Percentiles rank a stretch among this genome's conserved stretches.
phyloP scores from a whole-genome alignment of 1,140 invertebrate species.

The Nephotettix cincticeps region DNA sequence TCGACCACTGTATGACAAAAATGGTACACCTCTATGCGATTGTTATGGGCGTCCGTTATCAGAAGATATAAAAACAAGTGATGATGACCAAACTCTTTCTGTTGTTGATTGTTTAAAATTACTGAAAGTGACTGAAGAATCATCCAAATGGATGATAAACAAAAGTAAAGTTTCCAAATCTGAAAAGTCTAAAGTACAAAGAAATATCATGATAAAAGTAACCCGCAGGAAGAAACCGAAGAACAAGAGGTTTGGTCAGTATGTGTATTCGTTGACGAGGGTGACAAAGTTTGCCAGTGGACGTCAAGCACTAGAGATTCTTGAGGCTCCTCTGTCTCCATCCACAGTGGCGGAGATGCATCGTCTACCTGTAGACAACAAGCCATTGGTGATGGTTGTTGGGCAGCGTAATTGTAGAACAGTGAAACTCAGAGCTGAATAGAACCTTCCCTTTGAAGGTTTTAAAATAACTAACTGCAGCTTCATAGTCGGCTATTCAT shows the following conservation, averaged over 20 bases:
- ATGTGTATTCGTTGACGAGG: slow-evolving; percentile 2
- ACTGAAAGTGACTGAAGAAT: neutral
- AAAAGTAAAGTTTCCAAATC: neutral
- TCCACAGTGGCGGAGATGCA: slow-evolving; percentile 1
- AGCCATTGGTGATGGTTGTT: slow-evolving; percentile 1
- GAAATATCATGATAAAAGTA: neutral
- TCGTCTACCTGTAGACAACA: neutral
- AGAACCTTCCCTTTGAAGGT: too few species aligned
- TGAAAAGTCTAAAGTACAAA: neutral
- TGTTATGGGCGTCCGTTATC: slow-evolving; percentile 14
- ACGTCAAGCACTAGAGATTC: neutral
- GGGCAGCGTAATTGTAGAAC: too few species aligned
- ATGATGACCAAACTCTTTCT: neutral
- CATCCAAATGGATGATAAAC: slow-evolving; percentile 7
- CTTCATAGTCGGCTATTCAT: too few species aligned
- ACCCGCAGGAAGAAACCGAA: neutral
- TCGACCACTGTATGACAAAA: slow-evolving; percentile 25
- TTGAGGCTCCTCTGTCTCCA: slow-evolving; percentile 17
- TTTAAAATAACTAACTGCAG: too few species aligned
- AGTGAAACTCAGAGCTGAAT: too few species aligned
- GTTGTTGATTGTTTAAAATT: slow-evolving; percentile 20
- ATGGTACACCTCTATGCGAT: slow-evolving; percentile 24
- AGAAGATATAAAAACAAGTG: neutral
- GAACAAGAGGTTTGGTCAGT: neutral
- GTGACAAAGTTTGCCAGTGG: slow-evolving; percentile 4